Percentiles rank a stretch among this genome's conserved stretches.
These are phyloP conservation scores for Daboia siamensis DNA, from an alignment of 2,113 vertebrate genomes.

Conservation along the genomic window DNA sequence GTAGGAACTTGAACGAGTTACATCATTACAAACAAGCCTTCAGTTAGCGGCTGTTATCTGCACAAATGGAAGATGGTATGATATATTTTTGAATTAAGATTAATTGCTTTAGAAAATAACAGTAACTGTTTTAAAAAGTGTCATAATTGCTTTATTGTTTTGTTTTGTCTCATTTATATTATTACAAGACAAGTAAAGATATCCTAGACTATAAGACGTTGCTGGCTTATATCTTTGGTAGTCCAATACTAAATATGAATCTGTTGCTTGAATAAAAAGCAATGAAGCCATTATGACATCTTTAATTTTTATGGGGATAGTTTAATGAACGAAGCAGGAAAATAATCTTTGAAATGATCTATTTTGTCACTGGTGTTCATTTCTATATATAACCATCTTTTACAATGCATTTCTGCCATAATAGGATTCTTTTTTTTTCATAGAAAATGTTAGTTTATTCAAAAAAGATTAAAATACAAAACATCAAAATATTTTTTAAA, in stretches of 20 bases:
- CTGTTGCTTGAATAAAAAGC: neutral
- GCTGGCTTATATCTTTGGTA: neutral
- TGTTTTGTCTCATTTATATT: neutral
- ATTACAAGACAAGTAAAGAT: neutral
- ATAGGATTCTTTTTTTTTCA: neutral
- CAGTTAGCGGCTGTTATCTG: slow-evolving; percentile 95
- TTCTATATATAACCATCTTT: neutral
- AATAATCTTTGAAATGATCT: neutral
- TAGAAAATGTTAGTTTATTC: neutral
- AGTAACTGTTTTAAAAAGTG: neutral
- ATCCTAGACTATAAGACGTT: neutral
- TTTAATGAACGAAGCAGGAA: neutral
- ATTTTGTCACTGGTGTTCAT: neutral
- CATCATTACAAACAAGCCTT: slow-evolving; percentile 87
- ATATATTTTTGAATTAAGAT: slow-evolving; percentile 20
- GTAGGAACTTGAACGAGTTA: slow-evolving; percentile 95
- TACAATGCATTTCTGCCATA: neutral
- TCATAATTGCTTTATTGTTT: neutral
- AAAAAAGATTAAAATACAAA: neutral
- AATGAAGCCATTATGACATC: neutral
- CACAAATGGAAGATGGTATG: slow-evolving; percentile 92
- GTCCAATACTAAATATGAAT: neutral
- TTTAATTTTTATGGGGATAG: neutral
- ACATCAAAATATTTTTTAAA: neutral
- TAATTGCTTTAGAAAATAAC: neutral